Conservation (phyloP, 2,797 vertebrate genomes). For the Tragelaphus eurycerus region DNA sequence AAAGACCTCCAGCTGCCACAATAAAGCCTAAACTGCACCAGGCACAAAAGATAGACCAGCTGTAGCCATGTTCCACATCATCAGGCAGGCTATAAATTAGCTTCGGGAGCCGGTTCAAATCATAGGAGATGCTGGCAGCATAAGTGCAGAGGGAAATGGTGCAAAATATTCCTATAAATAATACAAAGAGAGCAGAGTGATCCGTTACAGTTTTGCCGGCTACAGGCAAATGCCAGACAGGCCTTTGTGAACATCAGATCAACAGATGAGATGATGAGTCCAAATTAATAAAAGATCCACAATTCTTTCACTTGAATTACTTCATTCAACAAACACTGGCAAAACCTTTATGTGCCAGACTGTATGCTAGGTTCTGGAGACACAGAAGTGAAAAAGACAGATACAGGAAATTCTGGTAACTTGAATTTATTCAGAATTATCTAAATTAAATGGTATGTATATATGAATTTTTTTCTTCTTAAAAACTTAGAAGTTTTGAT, state of each 20-base stretch:
- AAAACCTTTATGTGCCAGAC: background rate
- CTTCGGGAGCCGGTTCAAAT: slow-evolving; percentile 89
- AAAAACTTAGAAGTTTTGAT: background rate
- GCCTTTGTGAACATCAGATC: background rate
- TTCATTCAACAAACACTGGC: background rate
- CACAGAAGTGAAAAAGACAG: background rate
- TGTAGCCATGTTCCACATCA: slow-evolving; percentile 90
- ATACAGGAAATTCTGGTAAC: background rate
- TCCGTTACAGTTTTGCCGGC: background rate
- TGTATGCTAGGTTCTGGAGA: background rate
- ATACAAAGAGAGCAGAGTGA: slow-evolving; percentile 32
- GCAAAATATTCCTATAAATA: slow-evolving; percentile 89
- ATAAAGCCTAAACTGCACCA: slow-evolving; percentile 90
- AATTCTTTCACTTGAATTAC: background rate
- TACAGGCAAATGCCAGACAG: slow-evolving; percentile 27
- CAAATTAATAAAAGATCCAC: background rate
- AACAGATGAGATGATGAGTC: background rate
- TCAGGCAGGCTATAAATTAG: slow-evolving; percentile 90
- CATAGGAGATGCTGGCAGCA: slow-evolving; percentile 89
- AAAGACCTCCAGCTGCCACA: slow-evolving; percentile 88
- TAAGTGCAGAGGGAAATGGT: slow-evolving; percentile 92
- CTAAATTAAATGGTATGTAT: background rate
- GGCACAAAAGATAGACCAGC: slow-evolving; percentile 91
- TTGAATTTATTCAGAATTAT: background rate
- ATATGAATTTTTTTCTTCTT: background rate